A percentile compares a stretch with the other conserved stretches of the same genome.
These are phyloP conservation scores for Diachasma alloeum DNA, from an alignment of 1,140 invertebrate genomes.

Conservation along the genomic window DNA sequence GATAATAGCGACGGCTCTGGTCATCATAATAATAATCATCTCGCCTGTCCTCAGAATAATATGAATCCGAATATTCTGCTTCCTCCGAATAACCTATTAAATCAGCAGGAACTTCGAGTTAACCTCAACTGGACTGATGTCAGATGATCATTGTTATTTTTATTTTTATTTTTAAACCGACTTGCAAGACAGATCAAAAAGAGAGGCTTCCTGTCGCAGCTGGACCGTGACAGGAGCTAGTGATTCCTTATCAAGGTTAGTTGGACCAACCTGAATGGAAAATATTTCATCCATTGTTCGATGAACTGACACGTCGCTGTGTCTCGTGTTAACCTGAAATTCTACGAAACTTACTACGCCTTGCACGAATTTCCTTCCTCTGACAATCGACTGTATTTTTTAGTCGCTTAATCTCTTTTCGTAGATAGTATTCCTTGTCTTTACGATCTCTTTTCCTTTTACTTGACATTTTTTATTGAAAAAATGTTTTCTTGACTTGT, in stretches of 20 bases:
- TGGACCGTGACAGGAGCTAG: neutral
- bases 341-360: neutral
- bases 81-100: neutral
- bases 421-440: neutral
- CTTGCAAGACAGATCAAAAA: neutral
- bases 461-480: neutral
- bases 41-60: neutral
- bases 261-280: neutral
- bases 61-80: neutral
- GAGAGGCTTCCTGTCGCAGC: neutral
- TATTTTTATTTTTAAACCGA: neutral
- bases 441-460: neutral
- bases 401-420: neutral
- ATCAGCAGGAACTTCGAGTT: neutral
- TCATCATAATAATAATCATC: neutral
- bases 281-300: neutral
- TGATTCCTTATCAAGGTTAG: neutral
- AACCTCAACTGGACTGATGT: neutral
- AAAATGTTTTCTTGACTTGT: neutral
- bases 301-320: too few species aligned
- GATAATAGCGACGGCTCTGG: neutral
- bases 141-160: neutral
- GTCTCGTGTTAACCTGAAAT: neutral
- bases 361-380: neutral
- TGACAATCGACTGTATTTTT: neutral